Evolutionary conservation across 2,888 invertebrate species (phyloP).

Genomic region (Drosophila quinaria): DNA sequence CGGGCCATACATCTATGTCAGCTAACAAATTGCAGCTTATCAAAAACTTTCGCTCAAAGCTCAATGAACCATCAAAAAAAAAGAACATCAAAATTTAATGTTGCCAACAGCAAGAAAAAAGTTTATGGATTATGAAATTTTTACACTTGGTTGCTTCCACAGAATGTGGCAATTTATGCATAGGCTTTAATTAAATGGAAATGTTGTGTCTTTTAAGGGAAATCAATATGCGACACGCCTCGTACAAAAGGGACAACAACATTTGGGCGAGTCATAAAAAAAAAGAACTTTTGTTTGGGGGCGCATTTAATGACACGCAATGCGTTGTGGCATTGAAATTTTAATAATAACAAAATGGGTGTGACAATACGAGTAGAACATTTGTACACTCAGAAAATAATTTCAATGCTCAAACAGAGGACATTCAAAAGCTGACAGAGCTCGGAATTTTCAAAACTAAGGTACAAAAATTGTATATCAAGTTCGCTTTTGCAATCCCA

Average conservation of each 20-base stretch:
- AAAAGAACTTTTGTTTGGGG: conserved; percentile 28
- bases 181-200: conserved; percentile 53
- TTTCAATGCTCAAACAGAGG: too few relatives aligned
- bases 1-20: conserved; percentile 46
- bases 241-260: conserved; percentile 22
- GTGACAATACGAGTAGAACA: conserved; percentile 28
- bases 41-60: conserved; percentile 41
- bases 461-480: too few relatives aligned
- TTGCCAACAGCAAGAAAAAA: background rate
- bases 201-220: conserved; percentile 12
- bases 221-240: conserved; percentile 57
- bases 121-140: conserved; percentile 29
- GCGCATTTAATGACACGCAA: conserved; percentile 51
- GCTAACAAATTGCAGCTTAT: conserved; percentile 24
- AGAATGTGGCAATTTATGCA: conserved; percentile 40
- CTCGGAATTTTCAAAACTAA: too few relatives aligned
- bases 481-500: too few relatives aligned
- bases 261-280: conserved; percentile 44
- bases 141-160: conserved; percentile 21
- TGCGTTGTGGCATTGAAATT: conserved; percentile 48
- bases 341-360: conserved; percentile 40
- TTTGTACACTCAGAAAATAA: background rate
- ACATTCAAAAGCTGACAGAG: too few relatives aligned
- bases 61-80: conserved; percentile 17
- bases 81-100: conserved; percentile 31